These are phyloP conservation scores for Drosophila nigrodunni DNA, from an alignment of 1,140 invertebrate species.

Conservation along the genomic window DNA sequence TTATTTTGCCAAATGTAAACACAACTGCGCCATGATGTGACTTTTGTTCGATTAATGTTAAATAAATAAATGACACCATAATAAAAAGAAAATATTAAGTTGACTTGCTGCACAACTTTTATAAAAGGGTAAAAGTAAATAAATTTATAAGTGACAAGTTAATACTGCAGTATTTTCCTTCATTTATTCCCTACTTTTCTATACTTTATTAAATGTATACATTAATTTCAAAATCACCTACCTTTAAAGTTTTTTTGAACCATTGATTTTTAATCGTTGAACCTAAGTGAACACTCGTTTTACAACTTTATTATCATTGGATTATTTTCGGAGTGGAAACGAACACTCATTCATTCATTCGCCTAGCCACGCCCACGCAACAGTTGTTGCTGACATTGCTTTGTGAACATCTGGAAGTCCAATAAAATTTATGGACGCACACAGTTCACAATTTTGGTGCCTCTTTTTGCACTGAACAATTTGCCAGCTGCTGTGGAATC, in stretches of 20 bases:
- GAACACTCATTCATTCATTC: slow-evolving; percentile 28
- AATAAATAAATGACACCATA: no score
- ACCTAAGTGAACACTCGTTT: slow-evolving; percentile 4
- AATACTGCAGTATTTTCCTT: background rate
- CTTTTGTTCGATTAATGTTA: background rate
- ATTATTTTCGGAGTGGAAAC: background rate
- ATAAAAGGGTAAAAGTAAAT: no score
- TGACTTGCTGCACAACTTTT: no score
- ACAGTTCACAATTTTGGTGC: slow-evolving; percentile 37
- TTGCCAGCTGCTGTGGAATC: slow-evolving; percentile 47
- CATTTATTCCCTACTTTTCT: background rate
- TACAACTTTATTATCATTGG: slow-evolving; percentile 35
- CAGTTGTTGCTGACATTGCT: slow-evolving; percentile 73
- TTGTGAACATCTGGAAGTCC: slow-evolving; percentile 58
- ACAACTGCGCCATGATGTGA: slow-evolving; percentile 9
- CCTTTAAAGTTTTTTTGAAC: background rate
- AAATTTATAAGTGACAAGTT: no score
- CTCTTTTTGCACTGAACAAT: slow-evolving; percentile 37
- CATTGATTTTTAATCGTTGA: background rate
- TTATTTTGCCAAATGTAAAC: slow-evolving; percentile 25
- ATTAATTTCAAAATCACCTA: background rate
- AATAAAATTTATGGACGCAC: slow-evolving; percentile 74
- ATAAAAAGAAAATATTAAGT: no score
- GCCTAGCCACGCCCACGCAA: slow-evolving; percentile 66
- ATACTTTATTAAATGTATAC: background rate